A percentile compares a stretch with the other conserved stretches of the same genome.
Conservation (phyloP, 2,888 invertebrate genomes). For the Cremastinae sp. region DNA sequence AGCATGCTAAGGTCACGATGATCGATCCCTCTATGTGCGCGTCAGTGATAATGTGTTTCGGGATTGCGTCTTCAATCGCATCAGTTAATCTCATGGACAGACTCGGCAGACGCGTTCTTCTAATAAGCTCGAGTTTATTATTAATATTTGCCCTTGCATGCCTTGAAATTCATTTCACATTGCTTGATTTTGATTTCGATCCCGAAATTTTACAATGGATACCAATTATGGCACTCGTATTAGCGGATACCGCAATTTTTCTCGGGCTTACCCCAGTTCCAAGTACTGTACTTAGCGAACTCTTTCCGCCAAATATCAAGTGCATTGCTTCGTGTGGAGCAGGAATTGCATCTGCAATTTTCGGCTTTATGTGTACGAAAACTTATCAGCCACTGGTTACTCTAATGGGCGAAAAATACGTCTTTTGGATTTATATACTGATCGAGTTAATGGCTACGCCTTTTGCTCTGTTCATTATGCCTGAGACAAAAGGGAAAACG, state of each 20-base stretch:
- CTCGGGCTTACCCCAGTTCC: constrained; percentile 67
- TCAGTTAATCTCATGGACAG: constrained; percentile 57
- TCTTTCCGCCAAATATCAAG: constrained; percentile 70
- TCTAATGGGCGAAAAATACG: constrained; percentile 65
- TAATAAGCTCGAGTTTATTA: constrained; percentile 58
- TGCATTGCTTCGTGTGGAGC: constrained; percentile 67
- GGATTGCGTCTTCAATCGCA: constrained; percentile 37
- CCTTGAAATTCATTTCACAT: constrained; percentile 67
- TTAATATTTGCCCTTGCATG: constrained; percentile 57
- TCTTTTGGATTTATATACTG: constrained; percentile 67
- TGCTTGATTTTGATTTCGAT: constrained; percentile 60
- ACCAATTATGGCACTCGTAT: constrained; percentile 63
- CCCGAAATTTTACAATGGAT: constrained; percentile 64
- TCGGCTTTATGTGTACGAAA: constrained; percentile 68
- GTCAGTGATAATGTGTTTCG: constrained; percentile 42
- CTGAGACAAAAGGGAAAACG: constrained; percentile 72
- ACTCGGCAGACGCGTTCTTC: constrained; percentile 53
- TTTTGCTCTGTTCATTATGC: constrained; percentile 58
- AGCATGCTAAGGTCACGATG: constrained; percentile 47
- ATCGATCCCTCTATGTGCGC: constrained; percentile 55
- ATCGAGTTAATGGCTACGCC: constrained; percentile 54
- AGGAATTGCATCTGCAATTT: constrained; percentile 65
- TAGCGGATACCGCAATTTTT: constrained; percentile 61
- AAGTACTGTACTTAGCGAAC: constrained; percentile 69
- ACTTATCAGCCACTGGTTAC: constrained; percentile 69